Conservation (phyloP, 2,888 invertebrate species). For the Bombylius major region DNA sequence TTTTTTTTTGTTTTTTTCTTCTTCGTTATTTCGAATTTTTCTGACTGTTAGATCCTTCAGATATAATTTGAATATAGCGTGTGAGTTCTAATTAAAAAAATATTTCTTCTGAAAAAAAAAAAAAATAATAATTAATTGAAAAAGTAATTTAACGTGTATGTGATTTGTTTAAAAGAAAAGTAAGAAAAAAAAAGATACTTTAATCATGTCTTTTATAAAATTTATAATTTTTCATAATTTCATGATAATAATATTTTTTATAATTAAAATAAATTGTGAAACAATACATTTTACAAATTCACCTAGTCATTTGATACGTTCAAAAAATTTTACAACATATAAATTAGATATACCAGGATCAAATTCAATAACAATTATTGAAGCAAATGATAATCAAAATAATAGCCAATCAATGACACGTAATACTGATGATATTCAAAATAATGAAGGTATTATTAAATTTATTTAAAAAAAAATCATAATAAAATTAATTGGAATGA, state of each 20-base stretch:
- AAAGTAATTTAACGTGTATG: not conserved
- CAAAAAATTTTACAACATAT: constrained; percentile 38
- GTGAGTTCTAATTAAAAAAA: not conserved
- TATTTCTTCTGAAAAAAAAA: not conserved
- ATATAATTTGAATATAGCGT: no score
- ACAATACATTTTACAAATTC: constrained; percentile 19
- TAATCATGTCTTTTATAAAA: no score
- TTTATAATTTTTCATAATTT: no score
- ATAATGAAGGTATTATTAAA: not conserved
- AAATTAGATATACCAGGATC: constrained; percentile 45
- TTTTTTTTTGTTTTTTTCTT: no score
- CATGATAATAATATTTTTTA: not conserved
- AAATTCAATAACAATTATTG: constrained; percentile 45
- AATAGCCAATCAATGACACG: not conserved
- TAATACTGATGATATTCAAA: not conserved
- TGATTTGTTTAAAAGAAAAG: not conserved
- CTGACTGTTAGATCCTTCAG: not conserved
- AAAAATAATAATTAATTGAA: not conserved
- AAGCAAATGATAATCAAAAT: constrained; percentile 33
- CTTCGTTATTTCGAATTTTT: no score
- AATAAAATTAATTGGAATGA: not conserved
- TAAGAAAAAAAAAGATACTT: no score
- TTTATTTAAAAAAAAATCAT: not conserved
- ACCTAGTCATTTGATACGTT: constrained; percentile 27
- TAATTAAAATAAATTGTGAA: constrained; percentile 8